A percentile compares a stretch with the other conserved stretches of the same genome.
Evolutionary conservation across 2,888 invertebrate genomes (phyloP).

Genomic region (Rotaria magnacalcarata): DNA sequence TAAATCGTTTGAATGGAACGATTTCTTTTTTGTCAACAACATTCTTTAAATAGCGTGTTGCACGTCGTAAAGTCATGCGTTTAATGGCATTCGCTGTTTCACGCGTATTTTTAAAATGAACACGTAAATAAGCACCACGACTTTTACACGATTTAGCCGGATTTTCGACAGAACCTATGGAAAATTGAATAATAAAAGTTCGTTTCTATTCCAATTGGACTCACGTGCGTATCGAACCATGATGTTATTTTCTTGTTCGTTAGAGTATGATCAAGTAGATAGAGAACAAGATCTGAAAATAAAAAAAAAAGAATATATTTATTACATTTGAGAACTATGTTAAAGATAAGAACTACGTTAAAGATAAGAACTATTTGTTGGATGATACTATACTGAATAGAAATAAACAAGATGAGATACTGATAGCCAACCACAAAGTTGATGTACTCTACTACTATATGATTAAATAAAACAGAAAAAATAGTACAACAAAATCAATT

Average conservation of each 20-base stretch:
- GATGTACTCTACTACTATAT: background rate
- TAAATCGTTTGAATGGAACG: constrained; percentile 92
- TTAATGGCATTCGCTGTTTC: constrained; percentile 95
- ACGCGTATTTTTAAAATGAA: constrained; percentile 98
- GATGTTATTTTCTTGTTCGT: constrained; percentile 13
- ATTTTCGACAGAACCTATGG: constrained; percentile 46
- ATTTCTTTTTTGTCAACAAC: constrained; percentile 92
- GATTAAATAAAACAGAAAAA: background rate
- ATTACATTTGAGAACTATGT: background rate
- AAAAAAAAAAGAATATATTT: background rate
- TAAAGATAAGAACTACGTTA: too few relatives aligned
- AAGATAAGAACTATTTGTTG: background rate
- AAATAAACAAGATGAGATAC: constrained; percentile 2
- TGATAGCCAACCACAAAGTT: background rate
- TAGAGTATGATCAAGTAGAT: background rate
- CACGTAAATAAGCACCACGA: constrained; percentile 91
- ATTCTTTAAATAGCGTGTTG: constrained; percentile 87
- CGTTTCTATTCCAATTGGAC: background rate
- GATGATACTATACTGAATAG: background rate
- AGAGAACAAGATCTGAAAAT: constrained; percentile 4
- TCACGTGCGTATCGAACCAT: constrained; percentile 34
- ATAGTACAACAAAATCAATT: background rate
- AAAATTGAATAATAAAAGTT: background rate
- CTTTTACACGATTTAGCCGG: constrained; percentile 72
- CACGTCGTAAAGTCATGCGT: constrained; percentile 85